Evolutionary conservation across 2,797 vertebrate species (phyloP).

Genomic region (Enteromius thamalakanensis): DNA sequence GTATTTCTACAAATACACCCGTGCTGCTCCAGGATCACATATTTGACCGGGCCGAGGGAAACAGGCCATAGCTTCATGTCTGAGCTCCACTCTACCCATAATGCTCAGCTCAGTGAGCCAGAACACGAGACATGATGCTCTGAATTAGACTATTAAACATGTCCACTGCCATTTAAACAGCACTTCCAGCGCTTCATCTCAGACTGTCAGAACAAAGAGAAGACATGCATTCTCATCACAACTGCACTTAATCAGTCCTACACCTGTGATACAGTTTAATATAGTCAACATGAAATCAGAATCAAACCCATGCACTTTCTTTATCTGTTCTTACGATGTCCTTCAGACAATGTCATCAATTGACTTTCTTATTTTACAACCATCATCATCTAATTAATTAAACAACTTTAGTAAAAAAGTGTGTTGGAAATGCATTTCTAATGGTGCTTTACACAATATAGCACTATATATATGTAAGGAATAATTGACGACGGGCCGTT

Average conservation of each 20-base stretch:
- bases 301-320: background rate
- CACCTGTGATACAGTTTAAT: background rate
- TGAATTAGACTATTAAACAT: conserved; percentile 34
- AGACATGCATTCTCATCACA: background rate
- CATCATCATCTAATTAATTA: background rate
- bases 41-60: conserved; percentile 1
- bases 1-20: background rate
- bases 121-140: conserved; percentile 52
- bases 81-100: conserved; percentile 31
- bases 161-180: conserved; percentile 20
- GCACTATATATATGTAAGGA: background rate
- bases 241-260: background rate
- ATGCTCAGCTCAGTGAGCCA: conserved; percentile 57
- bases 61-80: conserved; percentile 34
- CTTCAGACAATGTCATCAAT: background rate
- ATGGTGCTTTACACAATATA: background rate
- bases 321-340: background rate
- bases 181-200: conserved; percentile 17
- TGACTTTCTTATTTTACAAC: background rate
- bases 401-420: background rate
- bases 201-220: conserved; percentile 17
- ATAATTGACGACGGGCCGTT: too few relatives aligned
- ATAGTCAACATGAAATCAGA: conserved; percentile 5
- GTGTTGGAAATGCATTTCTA: background rate
- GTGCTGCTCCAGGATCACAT: background rate